phyloP scores from a whole-genome alignment of 2,797 vertebrate genomes.

The Anableps anableps region DNA sequence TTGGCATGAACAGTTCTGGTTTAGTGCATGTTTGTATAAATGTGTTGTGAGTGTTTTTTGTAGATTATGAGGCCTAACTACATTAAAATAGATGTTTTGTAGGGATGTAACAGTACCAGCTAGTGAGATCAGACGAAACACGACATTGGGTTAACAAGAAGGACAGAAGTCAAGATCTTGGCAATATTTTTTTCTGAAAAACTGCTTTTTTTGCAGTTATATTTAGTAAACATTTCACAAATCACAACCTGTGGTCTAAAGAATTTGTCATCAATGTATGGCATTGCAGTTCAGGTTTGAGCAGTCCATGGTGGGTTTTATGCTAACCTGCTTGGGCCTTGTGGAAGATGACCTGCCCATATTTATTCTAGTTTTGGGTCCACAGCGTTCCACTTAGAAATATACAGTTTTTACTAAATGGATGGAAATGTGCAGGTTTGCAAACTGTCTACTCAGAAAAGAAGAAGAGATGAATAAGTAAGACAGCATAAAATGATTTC shows the following conservation, averaged over 20 bases:
- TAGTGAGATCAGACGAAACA: background rate
- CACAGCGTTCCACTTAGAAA: no score
- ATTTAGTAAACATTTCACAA: no score
- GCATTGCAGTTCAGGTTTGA: background rate
- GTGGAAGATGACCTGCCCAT: no score
- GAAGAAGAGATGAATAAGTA: background rate
- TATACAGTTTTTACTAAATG: background rate
- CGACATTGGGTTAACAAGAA: background rate
- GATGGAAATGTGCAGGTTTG: background rate
- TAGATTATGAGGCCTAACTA: background rate
- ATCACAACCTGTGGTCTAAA: background rate
- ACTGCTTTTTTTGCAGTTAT: no score
- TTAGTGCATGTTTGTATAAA: constrained; percentile 12
- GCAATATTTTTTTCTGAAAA: no score
- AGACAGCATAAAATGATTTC: background rate
- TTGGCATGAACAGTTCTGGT: constrained; percentile 53
- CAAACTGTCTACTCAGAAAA: background rate
- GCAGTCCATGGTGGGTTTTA: background rate
- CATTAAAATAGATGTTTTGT: background rate
- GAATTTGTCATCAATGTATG: background rate
- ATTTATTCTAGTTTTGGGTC: no score
- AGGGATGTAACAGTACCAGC: background rate
- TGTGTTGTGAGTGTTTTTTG: constrained; percentile 24
- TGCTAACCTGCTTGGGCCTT: background rate
- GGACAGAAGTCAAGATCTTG: no score